A percentile compares a stretch with the other conserved stretches of the same genome.
These are phyloP conservation scores for Drosophila atripex DNA, from an alignment of 2,888 invertebrate species.

Conservation along the genomic window DNA sequence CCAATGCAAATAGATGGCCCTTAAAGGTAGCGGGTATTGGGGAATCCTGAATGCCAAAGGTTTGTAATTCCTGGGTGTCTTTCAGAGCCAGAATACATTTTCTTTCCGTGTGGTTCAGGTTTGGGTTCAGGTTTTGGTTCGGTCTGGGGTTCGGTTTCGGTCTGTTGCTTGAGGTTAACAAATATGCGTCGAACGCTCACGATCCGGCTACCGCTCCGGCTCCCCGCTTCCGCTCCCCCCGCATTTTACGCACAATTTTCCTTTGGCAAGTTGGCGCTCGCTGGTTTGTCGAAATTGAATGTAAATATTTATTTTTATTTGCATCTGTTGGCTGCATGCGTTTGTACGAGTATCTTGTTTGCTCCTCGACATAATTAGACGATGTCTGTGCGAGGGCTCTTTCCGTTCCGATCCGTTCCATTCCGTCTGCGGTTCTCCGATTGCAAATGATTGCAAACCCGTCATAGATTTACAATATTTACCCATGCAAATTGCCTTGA, in stretches of 20 bases:
- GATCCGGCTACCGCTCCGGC: not conserved
- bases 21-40: not conserved
- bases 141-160: constrained; percentile 26
- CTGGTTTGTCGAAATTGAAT: constrained; percentile 74
- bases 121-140: constrained; percentile 23
- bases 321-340: constrained; percentile 43
- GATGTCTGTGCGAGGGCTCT: constrained; percentile 57
- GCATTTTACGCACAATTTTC: constrained; percentile 79
- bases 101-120: constrained; percentile 16
- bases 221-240: constrained; percentile 22
- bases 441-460: constrained; percentile 66
- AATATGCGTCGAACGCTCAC: constrained; percentile 57
- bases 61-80: not conserved
- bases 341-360: constrained; percentile 61
- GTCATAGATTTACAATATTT: constrained; percentile 73
- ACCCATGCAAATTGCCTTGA: constrained; percentile 72
- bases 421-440: constrained; percentile 40
- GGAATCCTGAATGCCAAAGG: not conserved
- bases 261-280: constrained; percentile 61
- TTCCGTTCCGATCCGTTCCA: constrained; percentile 28
- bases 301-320: constrained; percentile 80
- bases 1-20: not conserved
- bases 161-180: constrained; percentile 78
- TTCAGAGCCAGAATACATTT: not conserved
- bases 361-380: constrained; percentile 75